Base-by-base conservation (phyloP, 2,797 vertebrate genomes). In the Delichon dasypus region DNA sequence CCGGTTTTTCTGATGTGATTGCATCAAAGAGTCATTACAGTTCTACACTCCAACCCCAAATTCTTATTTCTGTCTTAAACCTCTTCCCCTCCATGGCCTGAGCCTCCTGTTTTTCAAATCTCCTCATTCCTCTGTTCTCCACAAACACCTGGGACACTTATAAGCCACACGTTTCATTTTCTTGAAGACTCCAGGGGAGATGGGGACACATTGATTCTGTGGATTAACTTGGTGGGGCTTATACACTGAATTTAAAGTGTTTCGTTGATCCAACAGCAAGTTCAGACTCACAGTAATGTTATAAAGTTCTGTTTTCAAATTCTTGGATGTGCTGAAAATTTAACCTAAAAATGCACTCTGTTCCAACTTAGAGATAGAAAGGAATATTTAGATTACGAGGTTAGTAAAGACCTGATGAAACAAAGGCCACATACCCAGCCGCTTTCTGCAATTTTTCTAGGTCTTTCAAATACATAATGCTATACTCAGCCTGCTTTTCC, bases 281-380 rank as follows among this genome's bases (percentile, higher is more conserved):
- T 61, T 80, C 38, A 55, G 26, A 53, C 45, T 72, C 58, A 14
- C 44, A 54, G 0, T 65, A 27, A 55, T 58, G 22, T 61, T 65
- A 42, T 3, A 10, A 10, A 20, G 9, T 9, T 2, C 0, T 18
- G 8, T 47, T 81, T 77, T 70, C 2, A 0, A 70, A 30, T 60
- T 76, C 85, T 53, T 64, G 2, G 23, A 45, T 36, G 4, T 26
- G 13, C 22, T 58, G 27, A 70, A 92, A 71, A 73, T 22, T 20
- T 8, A 53, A 44, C 7, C 11, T 79, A 25, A 89, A 75, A 87
- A 66, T 34, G 5, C 10, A 51, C 11, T 5, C 0, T 40, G 15
- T 45, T 54, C 19, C 19, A 27, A 15, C 21, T 51, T 70, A 30
- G 42, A 82, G 26, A 25, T 7, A 71, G 15, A 26, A 75, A 78